Percentiles rank a stretch among this genome's conserved stretches.
phyloP scores from a whole-genome alignment of 2,113 vertebrate genomes.

The Elanus axillaris region DNA sequence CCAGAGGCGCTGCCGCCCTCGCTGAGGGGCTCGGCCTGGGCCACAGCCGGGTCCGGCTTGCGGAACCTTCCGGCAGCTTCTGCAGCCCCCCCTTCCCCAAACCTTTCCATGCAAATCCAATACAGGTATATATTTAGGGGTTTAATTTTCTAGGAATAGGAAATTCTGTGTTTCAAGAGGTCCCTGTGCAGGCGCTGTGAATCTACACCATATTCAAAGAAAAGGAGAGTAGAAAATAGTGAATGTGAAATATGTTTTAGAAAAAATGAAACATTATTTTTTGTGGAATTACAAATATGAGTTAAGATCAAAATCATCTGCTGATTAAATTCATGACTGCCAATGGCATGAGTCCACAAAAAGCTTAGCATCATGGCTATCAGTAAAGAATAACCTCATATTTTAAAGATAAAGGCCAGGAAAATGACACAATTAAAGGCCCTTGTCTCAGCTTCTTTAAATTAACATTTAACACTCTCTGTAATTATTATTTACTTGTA shows the following conservation, averaged over 20 bases:
- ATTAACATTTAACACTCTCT: neutral
- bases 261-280: neutral
- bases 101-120: neutral
- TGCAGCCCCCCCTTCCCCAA: no score
- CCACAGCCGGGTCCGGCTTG: no score
- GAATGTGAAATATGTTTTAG: neutral
- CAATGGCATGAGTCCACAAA: neutral
- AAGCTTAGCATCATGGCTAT: neutral
- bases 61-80: no score
- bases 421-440: neutral
- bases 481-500: conserved; percentile 23
- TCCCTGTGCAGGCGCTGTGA: neutral
- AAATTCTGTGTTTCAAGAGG: neutral
- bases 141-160: neutral
- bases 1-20: no score
- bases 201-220: neutral
- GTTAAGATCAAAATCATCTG: neutral
- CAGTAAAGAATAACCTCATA: neutral
- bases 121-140: neutral
- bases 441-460: neutral
- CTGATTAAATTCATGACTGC: neutral
- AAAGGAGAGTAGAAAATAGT: neutral
- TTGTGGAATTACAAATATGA: neutral
- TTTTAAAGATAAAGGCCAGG: neutral
- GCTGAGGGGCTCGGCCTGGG: no score